Evolutionary conservation across 1,140 invertebrate genomes (phyloP).

Genomic region (Cardiocondyla obscurior): DNA sequence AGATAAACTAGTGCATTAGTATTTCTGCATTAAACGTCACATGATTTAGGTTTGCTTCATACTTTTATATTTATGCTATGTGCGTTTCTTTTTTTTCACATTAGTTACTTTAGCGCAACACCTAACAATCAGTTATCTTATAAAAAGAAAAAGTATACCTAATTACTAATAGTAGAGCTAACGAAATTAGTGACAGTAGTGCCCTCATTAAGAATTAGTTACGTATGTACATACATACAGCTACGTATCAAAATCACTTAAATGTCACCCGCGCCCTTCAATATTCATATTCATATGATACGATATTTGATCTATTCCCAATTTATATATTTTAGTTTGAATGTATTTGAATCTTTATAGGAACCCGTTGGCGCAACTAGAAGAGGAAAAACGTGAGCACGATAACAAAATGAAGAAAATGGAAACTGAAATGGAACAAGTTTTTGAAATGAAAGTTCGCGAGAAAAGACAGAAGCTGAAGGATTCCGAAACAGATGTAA

Average conservation of each 20-base stretch:
- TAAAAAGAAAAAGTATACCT: neutral
- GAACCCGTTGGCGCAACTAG: constrained; percentile 98
- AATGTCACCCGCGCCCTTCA: neutral
- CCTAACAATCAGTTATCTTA: neutral
- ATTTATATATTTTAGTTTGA: constrained; percentile 60
- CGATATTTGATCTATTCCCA: neutral
- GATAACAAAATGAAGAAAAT: constrained; percentile 98
- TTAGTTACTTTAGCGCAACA: constrained; percentile 10
- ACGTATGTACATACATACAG: no score
- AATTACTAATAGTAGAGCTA: constrained; percentile 10
- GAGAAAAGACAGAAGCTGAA: constrained; percentile 97
- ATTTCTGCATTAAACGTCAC: constrained; percentile 5
- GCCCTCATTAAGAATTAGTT: constrained; percentile 15
- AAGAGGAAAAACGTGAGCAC: constrained; percentile 98
- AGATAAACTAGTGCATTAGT: constrained; percentile 5
- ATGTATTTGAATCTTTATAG: constrained; percentile 82
- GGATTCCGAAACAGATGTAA: constrained; percentile 95
- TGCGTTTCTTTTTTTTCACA: constrained; percentile 14
- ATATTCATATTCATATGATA: neutral
- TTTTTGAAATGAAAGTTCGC: constrained; percentile 93
- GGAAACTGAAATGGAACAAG: constrained; percentile 98
- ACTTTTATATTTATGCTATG: constrained; percentile 9
- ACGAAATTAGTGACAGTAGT: neutral
- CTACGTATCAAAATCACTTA: neutral
- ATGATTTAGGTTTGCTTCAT: constrained; percentile 19